Percentiles rank a stretch among this genome's conserved stretches.
These are phyloP conservation scores for Rhipidura dahli DNA, from an alignment of 2,113 vertebrate genomes.

Conservation along the genomic window DNA sequence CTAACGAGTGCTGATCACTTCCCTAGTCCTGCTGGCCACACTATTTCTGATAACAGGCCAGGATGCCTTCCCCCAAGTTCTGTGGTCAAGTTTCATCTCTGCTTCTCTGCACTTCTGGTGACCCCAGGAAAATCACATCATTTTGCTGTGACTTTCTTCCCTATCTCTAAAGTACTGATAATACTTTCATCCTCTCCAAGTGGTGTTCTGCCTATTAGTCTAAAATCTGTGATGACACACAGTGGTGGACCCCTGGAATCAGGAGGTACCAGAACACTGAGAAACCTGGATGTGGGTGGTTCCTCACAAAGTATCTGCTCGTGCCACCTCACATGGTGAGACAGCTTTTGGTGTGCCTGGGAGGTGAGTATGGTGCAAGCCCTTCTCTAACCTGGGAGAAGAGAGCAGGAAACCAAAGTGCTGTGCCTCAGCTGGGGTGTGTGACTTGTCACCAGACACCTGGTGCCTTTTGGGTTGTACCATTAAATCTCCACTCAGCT, in stretches of 20 bases:
- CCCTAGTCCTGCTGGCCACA: not conserved
- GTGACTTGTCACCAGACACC: not conserved
- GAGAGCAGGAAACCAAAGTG: not conserved
- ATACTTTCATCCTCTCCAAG: not conserved
- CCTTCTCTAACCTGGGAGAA: not conserved
- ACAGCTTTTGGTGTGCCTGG: not conserved
- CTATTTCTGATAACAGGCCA: not conserved
- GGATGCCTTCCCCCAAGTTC: not conserved
- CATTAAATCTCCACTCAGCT: not conserved
- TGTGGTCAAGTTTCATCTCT: not conserved
- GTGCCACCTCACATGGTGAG: not conserved
- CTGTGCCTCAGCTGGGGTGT: not conserved
- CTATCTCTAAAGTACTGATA: not conserved
- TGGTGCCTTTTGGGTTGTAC: not conserved
- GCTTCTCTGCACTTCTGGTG: not conserved
- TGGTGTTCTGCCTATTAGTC: not conserved
- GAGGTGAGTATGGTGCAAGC: not conserved
- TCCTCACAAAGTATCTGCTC: not conserved
- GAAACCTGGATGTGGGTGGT: not conserved
- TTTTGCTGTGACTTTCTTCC: not conserved
- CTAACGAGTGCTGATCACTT: not conserved
- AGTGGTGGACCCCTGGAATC: not conserved
- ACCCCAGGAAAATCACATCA: not conserved
- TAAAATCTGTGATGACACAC: not conserved
- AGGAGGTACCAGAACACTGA: not conserved